Evolutionary conservation across 2,888 invertebrate genomes (phyloP).

Genomic region (Allophyes oxyacanthae): DNA sequence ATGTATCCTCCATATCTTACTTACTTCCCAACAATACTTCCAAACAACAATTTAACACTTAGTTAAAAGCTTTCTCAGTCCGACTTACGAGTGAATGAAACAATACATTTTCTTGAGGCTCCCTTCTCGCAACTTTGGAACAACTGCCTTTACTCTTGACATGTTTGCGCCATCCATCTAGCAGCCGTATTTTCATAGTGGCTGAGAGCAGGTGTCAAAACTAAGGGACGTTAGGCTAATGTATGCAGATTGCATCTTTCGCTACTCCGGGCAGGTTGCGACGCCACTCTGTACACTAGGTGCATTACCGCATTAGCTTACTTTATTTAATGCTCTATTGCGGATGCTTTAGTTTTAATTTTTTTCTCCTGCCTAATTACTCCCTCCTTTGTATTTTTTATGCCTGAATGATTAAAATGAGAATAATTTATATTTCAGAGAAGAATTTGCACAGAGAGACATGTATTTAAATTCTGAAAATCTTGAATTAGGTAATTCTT

Average conservation of each 20-base stretch:
- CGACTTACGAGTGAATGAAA: conserved; percentile 59
- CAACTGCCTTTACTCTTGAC: conserved; percentile 78
- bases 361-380: conserved; percentile 38
- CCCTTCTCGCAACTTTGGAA: conserved; percentile 72
- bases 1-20: conserved; percentile 13
- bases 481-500: too few species aligned
- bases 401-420: too few species aligned
- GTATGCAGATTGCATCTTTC: conserved; percentile 88
- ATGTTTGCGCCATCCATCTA: conserved; percentile 84
- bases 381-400: conserved; percentile 22
- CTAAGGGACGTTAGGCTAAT: conserved; percentile 87
- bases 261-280: conserved; percentile 63
- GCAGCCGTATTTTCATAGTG: conserved; percentile 70
- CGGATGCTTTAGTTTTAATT: conserved; percentile 49
- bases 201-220: conserved; percentile 87
- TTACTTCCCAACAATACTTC: conserved; percentile 54
- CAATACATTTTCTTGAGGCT: conserved; percentile 65
- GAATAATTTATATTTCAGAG: too few species aligned
- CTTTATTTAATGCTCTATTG: conserved; percentile 73
- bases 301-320: conserved; percentile 76
- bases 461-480: too few species aligned
- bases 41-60: conserved; percentile 64
- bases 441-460: too few species aligned
- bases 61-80: conserved; percentile 68
- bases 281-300: conserved; percentile 54